These are phyloP conservation scores for Furcula furcula DNA, from an alignment of 2,888 invertebrate genomes.

Conservation along the genomic window DNA sequence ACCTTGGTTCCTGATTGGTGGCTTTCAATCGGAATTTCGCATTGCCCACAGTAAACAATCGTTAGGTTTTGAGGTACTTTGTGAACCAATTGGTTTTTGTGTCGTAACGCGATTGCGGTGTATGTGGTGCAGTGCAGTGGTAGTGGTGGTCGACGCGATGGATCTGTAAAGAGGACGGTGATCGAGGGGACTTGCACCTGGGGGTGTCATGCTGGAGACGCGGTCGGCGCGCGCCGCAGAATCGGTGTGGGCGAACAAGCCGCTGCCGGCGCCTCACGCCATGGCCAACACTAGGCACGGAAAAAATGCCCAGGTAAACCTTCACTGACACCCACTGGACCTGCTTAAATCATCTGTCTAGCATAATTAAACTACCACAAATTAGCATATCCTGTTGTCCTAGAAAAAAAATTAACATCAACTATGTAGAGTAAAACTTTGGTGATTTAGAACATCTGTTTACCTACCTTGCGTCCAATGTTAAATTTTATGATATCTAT, in stretches of 20 bases:
- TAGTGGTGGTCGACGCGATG: constrained; percentile 44
- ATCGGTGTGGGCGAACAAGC: constrained; percentile 85
- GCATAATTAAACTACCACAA: constrained; percentile 12
- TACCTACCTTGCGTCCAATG: too few relatives aligned
- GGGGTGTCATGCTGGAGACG: constrained; percentile 86
- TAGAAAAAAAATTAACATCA: constrained; percentile 7
- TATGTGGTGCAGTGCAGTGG: constrained; percentile 52
- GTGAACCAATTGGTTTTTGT: constrained; percentile 31
- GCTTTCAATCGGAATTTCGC: constrained; percentile 65
- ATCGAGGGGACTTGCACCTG: constrained; percentile 43
- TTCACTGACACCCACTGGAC: constrained; percentile 22
- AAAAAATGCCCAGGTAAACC: constrained; percentile 85
- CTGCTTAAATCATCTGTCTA: constrained; percentile 9
- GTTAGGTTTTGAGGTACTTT: constrained; percentile 43
- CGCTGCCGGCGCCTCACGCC: constrained; percentile 81
- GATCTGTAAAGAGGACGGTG: constrained; percentile 58
- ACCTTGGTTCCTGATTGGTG: constrained; percentile 41
- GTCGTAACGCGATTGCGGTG: constrained; percentile 24
- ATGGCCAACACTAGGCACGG: constrained; percentile 83
- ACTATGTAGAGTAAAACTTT: too few relatives aligned
- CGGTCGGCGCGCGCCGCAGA: constrained; percentile 89
- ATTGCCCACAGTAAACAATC: constrained; percentile 63
- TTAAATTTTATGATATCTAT: too few relatives aligned
- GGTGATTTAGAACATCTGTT: too few relatives aligned
- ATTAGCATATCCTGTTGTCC: constrained; percentile 21